Evolutionary conservation across 2,888 invertebrate species (phyloP).

Genomic region (Drymonia ruficornis): DNA sequence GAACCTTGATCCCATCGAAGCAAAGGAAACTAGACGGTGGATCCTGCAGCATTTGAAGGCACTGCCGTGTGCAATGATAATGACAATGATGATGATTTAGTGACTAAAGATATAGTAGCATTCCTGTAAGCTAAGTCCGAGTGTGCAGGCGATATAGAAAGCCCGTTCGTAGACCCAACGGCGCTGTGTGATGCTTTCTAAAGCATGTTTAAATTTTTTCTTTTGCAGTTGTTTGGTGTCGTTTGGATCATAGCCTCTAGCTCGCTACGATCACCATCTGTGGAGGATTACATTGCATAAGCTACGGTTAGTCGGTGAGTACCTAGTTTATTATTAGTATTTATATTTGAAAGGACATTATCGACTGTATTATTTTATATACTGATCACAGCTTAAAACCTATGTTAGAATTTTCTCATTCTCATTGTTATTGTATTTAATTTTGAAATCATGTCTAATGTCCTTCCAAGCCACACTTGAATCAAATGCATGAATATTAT

Average conservation of each 20-base stretch:
- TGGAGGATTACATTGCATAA: constrained; percentile 83
- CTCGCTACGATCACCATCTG: constrained; percentile 86
- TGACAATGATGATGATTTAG: constrained; percentile 66
- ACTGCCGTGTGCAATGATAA: constrained; percentile 69
- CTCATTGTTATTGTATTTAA: constrained; percentile 3
- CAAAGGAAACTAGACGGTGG: constrained; percentile 71
- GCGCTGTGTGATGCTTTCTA: constrained; percentile 75
- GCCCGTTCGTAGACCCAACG: constrained; percentile 75
- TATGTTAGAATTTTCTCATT: too few relatives aligned
- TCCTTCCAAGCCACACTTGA: constrained; percentile 36
- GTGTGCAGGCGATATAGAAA: constrained; percentile 81
- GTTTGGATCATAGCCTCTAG: constrained; percentile 85
- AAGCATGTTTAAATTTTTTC: constrained; percentile 85
- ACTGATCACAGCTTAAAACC: not conserved
- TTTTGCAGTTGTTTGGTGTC: constrained; percentile 86
- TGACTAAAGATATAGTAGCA: constrained; percentile 67
- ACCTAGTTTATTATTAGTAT: constrained; percentile 42
- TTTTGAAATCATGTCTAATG: constrained; percentile 37
- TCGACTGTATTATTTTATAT: constrained; percentile 22
- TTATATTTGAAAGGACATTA: constrained; percentile 26
- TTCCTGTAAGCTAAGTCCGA: constrained; percentile 80
- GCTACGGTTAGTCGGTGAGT: constrained; percentile 72
- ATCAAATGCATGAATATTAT: constrained; percentile 33
- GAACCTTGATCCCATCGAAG: constrained; percentile 75
- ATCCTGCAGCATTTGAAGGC: constrained; percentile 77